phyloP scores from a whole-genome alignment of 2,888 invertebrate genomes.

The Lepeophtheirus nordmannii region DNA sequence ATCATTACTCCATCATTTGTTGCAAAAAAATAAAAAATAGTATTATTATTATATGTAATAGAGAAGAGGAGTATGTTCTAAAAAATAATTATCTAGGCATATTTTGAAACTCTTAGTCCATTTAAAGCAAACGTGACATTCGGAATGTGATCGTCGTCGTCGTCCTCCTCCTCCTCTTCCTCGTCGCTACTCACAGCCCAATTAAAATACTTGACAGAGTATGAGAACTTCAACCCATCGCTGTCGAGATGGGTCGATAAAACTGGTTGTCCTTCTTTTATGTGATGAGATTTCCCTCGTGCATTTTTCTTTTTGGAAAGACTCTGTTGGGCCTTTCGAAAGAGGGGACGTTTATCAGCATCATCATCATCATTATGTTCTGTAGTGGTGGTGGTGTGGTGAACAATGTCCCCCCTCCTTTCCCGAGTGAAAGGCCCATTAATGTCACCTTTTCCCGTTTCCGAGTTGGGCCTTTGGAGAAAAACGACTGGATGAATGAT shows the following conservation, averaged over 20 bases:
- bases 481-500: slow-evolving; percentile 13
- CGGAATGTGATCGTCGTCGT: background rate
- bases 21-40: too few relatives aligned
- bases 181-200: slow-evolving; percentile 17
- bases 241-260: background rate
- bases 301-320: background rate
- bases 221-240: background rate
- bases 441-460: slow-evolving; percentile 22
- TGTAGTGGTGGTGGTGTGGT: too few relatives aligned
- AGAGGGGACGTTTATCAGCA: background rate
- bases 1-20: too few relatives aligned
- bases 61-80: too few relatives aligned
- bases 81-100: too few relatives aligned
- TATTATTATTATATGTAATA: too few relatives aligned
- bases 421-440: background rate
- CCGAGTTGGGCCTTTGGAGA: slow-evolving; percentile 13
- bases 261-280: background rate
- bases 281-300: background rate
- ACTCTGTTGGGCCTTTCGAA: background rate
- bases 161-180: slow-evolving; percentile 19
- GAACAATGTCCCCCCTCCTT: background rate
- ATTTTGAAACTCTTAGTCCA: background rate
- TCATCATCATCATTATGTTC: too few relatives aligned
- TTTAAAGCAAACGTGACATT: slow-evolving; percentile 5
- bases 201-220: slow-evolving; percentile 20